These are phyloP conservation scores for Pipistrellus pipistrellus DNA, from an alignment of 2,797 vertebrate species.

Conservation along the genomic window DNA sequence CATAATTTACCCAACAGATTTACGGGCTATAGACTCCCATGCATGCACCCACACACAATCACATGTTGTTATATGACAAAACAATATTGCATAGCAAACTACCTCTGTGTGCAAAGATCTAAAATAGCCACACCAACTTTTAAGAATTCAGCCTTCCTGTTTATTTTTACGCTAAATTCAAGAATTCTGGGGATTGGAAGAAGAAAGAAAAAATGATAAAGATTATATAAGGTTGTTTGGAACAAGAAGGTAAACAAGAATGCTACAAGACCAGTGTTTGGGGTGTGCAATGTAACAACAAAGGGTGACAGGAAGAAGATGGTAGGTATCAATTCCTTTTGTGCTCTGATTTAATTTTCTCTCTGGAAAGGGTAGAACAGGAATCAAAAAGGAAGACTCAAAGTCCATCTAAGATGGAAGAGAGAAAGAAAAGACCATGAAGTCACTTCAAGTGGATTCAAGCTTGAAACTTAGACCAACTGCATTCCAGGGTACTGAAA, in stretches of 20 bases:
- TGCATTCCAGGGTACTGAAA: slow-evolving; percentile 9
- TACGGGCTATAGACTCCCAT: background rate
- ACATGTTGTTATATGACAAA: background rate
- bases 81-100: background rate
- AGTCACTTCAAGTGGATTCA: slow-evolving; percentile 49
- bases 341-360: slow-evolving; percentile 44
- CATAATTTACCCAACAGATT: slow-evolving; percentile 57
- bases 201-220: slow-evolving; percentile 9
- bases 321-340: background rate
- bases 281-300: background rate
- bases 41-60: background rate
- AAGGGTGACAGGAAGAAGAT: background rate
- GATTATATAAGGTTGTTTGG: background rate
- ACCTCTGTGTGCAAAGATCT: background rate
- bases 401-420: slow-evolving; percentile 27
- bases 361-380: slow-evolving; percentile 39
- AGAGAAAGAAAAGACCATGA: slow-evolving; percentile 55
- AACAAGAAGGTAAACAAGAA: slow-evolving; percentile 50
- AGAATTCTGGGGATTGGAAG: background rate
- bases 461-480: slow-evolving; percentile 50
- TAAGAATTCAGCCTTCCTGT: background rate
- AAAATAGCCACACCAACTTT: background rate
- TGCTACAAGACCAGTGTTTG: background rate
- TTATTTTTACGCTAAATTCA: slow-evolving; percentile 39
- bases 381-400: slow-evolving; percentile 50